Conservation (phyloP, 2,113 vertebrate species). For the Zosterops hypoxanthus region DNA sequence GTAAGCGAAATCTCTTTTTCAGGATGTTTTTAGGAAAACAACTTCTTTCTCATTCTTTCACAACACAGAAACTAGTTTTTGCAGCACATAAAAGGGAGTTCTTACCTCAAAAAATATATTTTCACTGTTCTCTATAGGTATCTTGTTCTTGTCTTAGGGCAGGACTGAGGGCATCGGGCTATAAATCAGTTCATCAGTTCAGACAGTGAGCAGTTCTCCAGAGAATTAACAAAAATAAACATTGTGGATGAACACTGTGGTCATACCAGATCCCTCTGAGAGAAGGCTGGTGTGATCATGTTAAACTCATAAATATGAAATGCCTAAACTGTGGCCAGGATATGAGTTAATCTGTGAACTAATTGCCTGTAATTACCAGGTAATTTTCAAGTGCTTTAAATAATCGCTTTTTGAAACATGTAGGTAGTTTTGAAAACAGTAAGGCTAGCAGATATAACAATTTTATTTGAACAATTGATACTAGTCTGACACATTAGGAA, state of each 20-base stretch:
- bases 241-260: neutral
- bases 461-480: neutral
- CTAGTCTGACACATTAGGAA: neutral
- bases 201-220: neutral
- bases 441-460: neutral
- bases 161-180: neutral
- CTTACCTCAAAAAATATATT: neutral
- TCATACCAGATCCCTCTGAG: neutral
- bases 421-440: neutral
- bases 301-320: neutral
- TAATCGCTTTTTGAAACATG: neutral
- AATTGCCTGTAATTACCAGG: neutral
- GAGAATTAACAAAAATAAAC: neutral
- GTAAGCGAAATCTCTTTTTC: neutral
- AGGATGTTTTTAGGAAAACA: neutral
- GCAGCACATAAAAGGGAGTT: neutral
- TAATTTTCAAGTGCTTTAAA: neutral
- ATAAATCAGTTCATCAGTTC: neutral
- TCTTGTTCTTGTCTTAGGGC: neutral
- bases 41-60: neutral
- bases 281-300: neutral
- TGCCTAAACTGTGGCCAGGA: neutral
- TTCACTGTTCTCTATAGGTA: neutral
- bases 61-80: neutral
- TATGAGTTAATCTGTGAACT: neutral